Evolutionary conservation across 2,113 vertebrate genomes (phyloP), one percentile per base, ranked within the genome.

Genomic region (Aspidoscelis tigris): DNA sequence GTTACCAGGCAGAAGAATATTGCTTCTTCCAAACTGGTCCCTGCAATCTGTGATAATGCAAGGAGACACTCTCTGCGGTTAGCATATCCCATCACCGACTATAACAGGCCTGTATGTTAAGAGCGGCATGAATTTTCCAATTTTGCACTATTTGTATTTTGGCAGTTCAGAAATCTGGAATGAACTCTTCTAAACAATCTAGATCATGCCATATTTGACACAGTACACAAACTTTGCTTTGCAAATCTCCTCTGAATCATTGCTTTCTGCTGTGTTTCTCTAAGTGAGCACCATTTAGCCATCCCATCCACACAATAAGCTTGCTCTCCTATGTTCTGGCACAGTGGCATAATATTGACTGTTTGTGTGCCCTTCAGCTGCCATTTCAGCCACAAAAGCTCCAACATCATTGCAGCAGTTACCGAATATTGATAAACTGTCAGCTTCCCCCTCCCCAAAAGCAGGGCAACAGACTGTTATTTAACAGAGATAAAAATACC

Each of bases 371-470:
- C 84, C 84, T 79, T 86, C 82, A 79, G 47, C 73, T 80, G 72
- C 88, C 53, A 58, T 85, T 82, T 58, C 26, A 83, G 55, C 73
- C 82, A 78, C 68, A 80, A 81, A 33, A 80, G 69, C 78, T 85
- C 76, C 84, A 70, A 47, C 68, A 84, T 89, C 90, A 72, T 50
- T 76, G 16, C 33, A 89, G 26, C 55, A 90, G 87, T 82, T 84
- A 91, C 90, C 86, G 83, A 86, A 90, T 94, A 93, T 92, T 93
- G 92, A 94, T 91, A 94, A 94, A 93, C 91, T 88, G 84, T 88
- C 91, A 90, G 76, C 82, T 92, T 92, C 86, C 91, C 92, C 89
- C 89, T 33, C 33, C 33, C 33, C 33, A 33, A 33, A 33, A 88
- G 86, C 92, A 80, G 88, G 77, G 82, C 39, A 90, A 80, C 90